Conservation (phyloP, 1,140 invertebrate genomes). For the Drosophila ohnishii region DNA sequence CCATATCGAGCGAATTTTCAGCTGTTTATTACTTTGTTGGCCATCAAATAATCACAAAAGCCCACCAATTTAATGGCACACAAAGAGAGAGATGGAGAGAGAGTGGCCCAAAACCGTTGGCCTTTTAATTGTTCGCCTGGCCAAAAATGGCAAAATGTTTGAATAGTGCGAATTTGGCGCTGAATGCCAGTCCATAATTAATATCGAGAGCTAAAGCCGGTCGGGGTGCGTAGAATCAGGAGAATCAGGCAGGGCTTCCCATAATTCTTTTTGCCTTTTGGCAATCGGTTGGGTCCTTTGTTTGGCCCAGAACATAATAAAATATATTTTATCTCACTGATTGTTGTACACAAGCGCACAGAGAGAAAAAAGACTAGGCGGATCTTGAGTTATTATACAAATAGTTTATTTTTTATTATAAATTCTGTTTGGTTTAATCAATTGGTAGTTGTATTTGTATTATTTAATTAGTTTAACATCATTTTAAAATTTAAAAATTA, state of each 20-base stretch:
- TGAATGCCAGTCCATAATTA: conserved; percentile 54
- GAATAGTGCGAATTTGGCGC: conserved; percentile 36
- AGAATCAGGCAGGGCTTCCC: not conserved
- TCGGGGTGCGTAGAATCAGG: too few species aligned
- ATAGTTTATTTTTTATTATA: not conserved
- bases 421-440: too few species aligned
- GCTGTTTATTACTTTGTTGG: conserved; percentile 35
- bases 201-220: conserved; percentile 23
- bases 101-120: not conserved
- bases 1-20: conserved; percentile 1
- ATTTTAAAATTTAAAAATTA: not conserved
- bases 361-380: conserved; percentile 3
- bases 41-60: conserved; percentile 70
- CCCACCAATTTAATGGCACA: conserved; percentile 55
- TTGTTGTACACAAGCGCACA: conserved; percentile 21
- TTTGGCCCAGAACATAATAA: conserved; percentile 64
- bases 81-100: not conserved
- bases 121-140: conserved; percentile 60
- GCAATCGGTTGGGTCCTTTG: conserved; percentile 26
- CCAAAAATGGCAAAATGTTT: conserved; percentile 56
- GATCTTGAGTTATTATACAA: not conserved
- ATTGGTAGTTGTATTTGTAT: not conserved
- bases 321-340: conserved; percentile 75
- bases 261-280: conserved; percentile 37
- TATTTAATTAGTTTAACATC: not conserved